These are phyloP conservation scores for Archips xylosteana DNA, from an alignment of 2,888 invertebrate species.

Conservation along the genomic window DNA sequence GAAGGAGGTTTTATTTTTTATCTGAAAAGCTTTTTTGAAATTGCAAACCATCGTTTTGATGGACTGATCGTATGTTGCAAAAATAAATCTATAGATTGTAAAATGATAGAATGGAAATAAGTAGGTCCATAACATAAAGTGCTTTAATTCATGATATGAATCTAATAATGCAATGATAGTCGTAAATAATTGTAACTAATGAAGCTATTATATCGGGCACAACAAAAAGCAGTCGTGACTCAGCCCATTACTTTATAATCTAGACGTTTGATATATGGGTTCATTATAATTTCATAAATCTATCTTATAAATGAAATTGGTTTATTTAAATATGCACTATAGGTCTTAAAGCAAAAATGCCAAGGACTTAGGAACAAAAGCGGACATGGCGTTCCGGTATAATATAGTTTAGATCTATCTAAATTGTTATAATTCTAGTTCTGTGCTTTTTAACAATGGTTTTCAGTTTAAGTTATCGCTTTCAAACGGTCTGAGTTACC, in stretches of 20 bases:
- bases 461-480: background rate
- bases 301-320: background rate
- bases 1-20: no score
- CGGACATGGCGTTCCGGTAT: background rate
- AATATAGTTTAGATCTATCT: background rate
- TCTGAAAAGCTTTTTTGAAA: background rate
- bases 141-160: conserved; percentile 10
- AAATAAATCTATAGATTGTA: conserved; percentile 8
- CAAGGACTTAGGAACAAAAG: background rate
- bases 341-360: background rate
- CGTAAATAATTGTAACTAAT: conserved; percentile 32
- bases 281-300: conserved; percentile 20
- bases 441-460: background rate
- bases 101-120: conserved; percentile 9
- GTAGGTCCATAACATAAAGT: background rate
- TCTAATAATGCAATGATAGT: conserved; percentile 13
- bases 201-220: conserved; percentile 28
- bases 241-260: conserved; percentile 8
- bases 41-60: background rate
- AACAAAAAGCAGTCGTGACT: conserved; percentile 37
- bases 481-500: background rate
- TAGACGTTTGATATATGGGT: conserved; percentile 20
- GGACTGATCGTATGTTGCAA: conserved; percentile 7
- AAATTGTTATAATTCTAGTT: no score
- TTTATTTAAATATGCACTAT: background rate